Base-by-base conservation (phyloP, 2,888 invertebrate species). In the Pyrgus malvae region DNA sequence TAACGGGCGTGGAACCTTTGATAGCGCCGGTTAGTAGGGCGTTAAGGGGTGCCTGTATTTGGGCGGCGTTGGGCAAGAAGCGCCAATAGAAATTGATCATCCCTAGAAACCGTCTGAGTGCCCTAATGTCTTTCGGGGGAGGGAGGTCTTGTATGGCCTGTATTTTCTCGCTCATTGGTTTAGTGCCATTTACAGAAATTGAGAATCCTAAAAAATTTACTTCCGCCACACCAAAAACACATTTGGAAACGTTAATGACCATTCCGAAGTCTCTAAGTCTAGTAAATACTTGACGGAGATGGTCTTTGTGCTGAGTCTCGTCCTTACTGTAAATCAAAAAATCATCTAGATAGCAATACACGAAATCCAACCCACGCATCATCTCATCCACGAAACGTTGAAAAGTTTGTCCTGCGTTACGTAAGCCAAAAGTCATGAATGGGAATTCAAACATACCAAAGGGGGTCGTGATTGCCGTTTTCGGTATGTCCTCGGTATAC, bases 371-470 rank as follows among this genome's bases (percentile, higher is more conserved):
- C 2, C 33, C 33, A 1, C 33, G 14, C 16, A 16, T 35, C 16
- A 35, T 35, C 14, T 35, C 33, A 16, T 35, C 33, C 9, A 35
- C 16, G 31, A 75, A 74, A 1, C 72, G 62, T 45, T 78, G 76
- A 53, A 81, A 68, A 0, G 75, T 74, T 50, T 80, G 76, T 0
- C 69, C 74, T 0, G 79, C 77, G 44, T 83, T 81, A 0, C 73
- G 50, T 0, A 81, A 63, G 1, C 80, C 77, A 23, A 79, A 80
- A 0, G 62, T 58, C 70, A 73, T 69, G 3, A 27, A 48, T 0
- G 60, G 48, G 35, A 70, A 76, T 48, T 80, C 69, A 40, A 58
- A 70, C 12, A 72, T 50, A 5, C 67, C 69, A 46, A 70, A 72
- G 0, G 72, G 68, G 5, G 70, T 71, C 1, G 57, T 68, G 4